Evolutionary conservation across 2,888 invertebrate species (phyloP).

Genomic region (Ryuthela nishihirai): DNA sequence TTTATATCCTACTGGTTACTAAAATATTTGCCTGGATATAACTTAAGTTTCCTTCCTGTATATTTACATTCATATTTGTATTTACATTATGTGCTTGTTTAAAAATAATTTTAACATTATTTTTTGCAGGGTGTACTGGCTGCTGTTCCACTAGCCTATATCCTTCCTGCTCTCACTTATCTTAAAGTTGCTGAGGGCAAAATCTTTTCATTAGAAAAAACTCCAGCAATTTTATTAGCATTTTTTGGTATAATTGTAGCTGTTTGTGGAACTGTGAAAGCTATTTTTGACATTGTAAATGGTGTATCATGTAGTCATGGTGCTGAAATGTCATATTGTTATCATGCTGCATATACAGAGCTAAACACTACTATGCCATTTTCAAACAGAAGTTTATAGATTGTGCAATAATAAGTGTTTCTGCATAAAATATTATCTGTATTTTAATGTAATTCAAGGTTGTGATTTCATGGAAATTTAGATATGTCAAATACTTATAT

Average conservation of each 20-base stretch:
- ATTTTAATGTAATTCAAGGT: too few species aligned
- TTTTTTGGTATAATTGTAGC: slow-evolving; percentile 65
- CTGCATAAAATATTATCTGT: too few species aligned
- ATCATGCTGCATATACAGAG: too few species aligned
- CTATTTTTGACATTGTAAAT: slow-evolving; percentile 55
- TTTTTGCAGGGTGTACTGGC: slow-evolving; percentile 68
- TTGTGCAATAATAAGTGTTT: too few species aligned
- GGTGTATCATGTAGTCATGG: slow-evolving; percentile 64
- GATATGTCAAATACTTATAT: too few species aligned
- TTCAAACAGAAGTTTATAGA: too few species aligned
- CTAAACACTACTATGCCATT: too few species aligned
- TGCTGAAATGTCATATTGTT: slow-evolving; percentile 62
- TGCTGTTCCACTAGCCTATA: slow-evolving; percentile 76
- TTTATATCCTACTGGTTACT: too few species aligned
- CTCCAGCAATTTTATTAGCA: slow-evolving; percentile 66
- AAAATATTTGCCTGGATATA: not conserved
- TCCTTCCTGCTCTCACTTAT: slow-evolving; percentile 73
- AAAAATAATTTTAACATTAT: slow-evolving; percentile 1
- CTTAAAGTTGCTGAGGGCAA: slow-evolving; percentile 69
- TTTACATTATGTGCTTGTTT: not conserved
- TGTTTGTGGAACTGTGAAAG: slow-evolving; percentile 59
- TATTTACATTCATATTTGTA: not conserved
- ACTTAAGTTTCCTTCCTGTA: not conserved
- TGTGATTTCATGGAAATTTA: too few species aligned
- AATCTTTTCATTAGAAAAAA: slow-evolving; percentile 62